Percentiles rank a stretch among this genome's conserved stretches.
Evolutionary conservation across 1,140 invertebrate species (phyloP).

Genomic region (Elymnias hypermnestra): DNA sequence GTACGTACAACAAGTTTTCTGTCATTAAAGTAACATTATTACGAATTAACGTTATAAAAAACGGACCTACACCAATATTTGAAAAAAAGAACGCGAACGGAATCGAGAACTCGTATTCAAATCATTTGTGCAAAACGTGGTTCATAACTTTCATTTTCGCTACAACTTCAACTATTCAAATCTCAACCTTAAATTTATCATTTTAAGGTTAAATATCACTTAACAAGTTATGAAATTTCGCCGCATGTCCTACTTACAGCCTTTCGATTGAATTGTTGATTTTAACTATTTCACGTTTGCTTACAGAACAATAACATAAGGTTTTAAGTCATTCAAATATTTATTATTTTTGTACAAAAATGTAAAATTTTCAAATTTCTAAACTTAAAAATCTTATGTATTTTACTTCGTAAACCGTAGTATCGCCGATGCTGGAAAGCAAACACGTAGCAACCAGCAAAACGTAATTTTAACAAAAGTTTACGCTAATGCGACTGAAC

Average conservation of each 20-base stretch:
- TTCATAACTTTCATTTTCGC: slow-evolving; percentile 69
- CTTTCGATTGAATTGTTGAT: slow-evolving; percentile 60
- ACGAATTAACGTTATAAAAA: slow-evolving; percentile 5
- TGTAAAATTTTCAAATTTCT: too few species aligned
- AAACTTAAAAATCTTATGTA: too few species aligned
- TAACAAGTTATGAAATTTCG: slow-evolving; percentile 45
- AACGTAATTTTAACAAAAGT: too few species aligned
- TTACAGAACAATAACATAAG: slow-evolving; percentile 43
- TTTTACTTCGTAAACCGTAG: too few species aligned
- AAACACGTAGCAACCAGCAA: too few species aligned
- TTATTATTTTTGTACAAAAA: too few species aligned
- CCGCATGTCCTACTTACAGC: slow-evolving; percentile 55
- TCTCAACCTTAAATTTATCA: slow-evolving; percentile 16
- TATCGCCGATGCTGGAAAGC: too few species aligned
- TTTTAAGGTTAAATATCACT: slow-evolving; percentile 26
- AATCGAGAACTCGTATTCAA: slow-evolving; percentile 61
- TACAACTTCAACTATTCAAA: slow-evolving; percentile 9
- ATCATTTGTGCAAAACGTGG: slow-evolving; percentile 63
- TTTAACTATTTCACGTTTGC: slow-evolving; percentile 58
- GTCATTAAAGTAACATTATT: neutral
- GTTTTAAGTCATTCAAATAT: too few species aligned
- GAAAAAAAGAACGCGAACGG: slow-evolving; percentile 25
- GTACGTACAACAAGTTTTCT: too few species aligned
- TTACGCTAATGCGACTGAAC: too few species aligned
- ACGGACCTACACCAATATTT: slow-evolving; percentile 24